These are phyloP conservation scores for Synodontis membranacea DNA, from an alignment of 2,113 vertebrate genomes.

Conservation along the genomic window DNA sequence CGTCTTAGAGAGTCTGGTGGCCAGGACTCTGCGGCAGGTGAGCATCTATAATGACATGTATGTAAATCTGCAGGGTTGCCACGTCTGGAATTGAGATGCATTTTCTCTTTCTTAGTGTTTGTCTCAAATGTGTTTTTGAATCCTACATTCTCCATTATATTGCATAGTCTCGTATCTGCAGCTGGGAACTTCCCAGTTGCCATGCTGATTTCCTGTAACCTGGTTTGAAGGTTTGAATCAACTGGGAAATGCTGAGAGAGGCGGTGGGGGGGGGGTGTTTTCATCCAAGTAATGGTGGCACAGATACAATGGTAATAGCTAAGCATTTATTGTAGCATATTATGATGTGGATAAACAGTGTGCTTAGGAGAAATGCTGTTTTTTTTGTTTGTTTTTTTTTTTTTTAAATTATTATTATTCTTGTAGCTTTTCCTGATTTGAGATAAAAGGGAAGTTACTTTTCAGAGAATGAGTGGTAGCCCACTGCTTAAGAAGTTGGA, in stretches of 20 bases:
- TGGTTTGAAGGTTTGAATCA: not conserved
- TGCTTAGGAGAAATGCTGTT: not conserved
- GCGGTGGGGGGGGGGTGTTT: not conserved
- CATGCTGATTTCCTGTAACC: not conserved
- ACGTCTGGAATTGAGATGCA: not conserved
- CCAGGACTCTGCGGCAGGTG: slow-evolving; percentile 94
- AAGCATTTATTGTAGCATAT: not conserved
- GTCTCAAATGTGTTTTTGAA: not conserved
- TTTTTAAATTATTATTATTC: too few species aligned
- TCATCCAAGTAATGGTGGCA: not conserved
- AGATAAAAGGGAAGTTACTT: not conserved
- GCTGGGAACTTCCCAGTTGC: not conserved
- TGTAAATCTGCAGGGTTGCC: not conserved
- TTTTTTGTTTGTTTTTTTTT: not conserved
- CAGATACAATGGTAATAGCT: not conserved
- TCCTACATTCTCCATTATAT: not conserved
- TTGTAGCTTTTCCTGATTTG: not conserved
- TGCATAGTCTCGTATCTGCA: not conserved
- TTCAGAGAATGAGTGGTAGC: too few species aligned
- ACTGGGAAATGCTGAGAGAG: not conserved
- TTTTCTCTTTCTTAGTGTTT: not conserved
- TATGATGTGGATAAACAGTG: not conserved
- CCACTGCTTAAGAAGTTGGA: too few species aligned
- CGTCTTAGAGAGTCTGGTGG: slow-evolving; percentile 96
- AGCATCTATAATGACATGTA: slow-evolving; percentile 38